Conservation (phyloP, 2,113 vertebrate species). For the Pteropus alecto region DNA sequence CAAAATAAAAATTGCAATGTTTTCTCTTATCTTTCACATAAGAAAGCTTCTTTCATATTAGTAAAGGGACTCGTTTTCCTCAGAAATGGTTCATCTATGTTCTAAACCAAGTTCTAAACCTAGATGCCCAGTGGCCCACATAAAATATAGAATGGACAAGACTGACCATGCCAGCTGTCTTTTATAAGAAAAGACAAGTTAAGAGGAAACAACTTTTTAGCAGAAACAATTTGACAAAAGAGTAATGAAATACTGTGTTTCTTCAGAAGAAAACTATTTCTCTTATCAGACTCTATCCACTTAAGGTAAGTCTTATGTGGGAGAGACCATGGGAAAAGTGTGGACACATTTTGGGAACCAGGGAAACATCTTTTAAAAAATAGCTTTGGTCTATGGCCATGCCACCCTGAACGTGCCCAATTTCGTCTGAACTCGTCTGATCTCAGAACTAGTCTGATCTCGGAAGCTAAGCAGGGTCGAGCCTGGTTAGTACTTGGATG, state of each 20-base stretch:
- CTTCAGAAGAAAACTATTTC: constrained; percentile 43
- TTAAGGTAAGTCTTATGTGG: not conserved
- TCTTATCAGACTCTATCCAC: not conserved
- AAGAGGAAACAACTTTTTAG: not conserved
- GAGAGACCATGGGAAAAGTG: not conserved
- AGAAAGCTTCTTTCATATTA: not conserved
- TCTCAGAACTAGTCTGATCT: no score
- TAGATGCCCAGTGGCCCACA: not conserved
- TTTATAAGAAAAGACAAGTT: not conserved
- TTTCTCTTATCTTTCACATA: not conserved
- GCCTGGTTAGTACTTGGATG: no score
- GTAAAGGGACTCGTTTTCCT: not conserved
- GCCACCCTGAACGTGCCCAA: no score
- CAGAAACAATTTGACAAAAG: not conserved
- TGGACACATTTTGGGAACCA: not conserved
- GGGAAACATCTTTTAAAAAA: not conserved
- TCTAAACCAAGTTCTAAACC: not conserved
- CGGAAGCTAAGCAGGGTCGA: no score
- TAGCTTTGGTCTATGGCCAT: no score
- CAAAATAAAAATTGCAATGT: not conserved
- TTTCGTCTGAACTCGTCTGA: no score
- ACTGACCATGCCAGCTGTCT: not conserved
- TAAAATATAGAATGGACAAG: not conserved
- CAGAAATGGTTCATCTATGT: not conserved
- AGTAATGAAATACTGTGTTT: not conserved